Evolutionary conservation across 1,140 invertebrate species (phyloP).

Genomic region (Leptinotarsa undecemlineata): DNA sequence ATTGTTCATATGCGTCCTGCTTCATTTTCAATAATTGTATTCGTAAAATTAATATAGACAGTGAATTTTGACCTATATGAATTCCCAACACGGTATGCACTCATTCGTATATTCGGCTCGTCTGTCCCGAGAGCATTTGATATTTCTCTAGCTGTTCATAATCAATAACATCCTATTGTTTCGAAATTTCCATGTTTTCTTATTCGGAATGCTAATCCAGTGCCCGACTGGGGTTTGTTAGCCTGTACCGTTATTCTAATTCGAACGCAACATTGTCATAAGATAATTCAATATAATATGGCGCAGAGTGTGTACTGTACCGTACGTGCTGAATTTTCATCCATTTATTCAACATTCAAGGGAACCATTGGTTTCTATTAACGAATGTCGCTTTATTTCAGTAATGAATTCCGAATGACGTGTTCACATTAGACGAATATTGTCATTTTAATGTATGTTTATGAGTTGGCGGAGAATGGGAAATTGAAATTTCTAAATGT

Average conservation of each 20-base stretch:
- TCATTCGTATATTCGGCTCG: background rate
- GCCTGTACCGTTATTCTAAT: constrained; percentile 4
- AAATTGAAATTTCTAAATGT: no score
- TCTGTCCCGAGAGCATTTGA: background rate
- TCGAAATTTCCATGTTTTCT: constrained; percentile 6
- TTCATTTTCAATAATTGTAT: background rate
- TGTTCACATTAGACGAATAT: background rate
- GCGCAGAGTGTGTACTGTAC: background rate
- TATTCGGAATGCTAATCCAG: background rate
- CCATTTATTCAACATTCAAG: constrained; percentile 1
- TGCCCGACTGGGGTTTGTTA: constrained; percentile 4
- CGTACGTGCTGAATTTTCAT: background rate
- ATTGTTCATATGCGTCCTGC: background rate
- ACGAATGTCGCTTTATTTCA: background rate
- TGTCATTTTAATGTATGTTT: background rate
- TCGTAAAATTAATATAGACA: background rate
- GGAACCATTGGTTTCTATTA: background rate
- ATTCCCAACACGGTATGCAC: background rate
- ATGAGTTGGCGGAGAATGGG: background rate
- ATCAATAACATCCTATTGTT: constrained; percentile 6
- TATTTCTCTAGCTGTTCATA: constrained; percentile 6
- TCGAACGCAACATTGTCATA: background rate
- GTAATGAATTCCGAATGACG: background rate
- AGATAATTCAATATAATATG: constrained; percentile 7
- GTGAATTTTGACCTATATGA: background rate